A percentile compares a stretch with the other conserved stretches of the same genome.
These are phyloP conservation scores for Chinchilla lanigera DNA, from an alignment of 2,113 vertebrate genomes.

Conservation along the genomic window DNA sequence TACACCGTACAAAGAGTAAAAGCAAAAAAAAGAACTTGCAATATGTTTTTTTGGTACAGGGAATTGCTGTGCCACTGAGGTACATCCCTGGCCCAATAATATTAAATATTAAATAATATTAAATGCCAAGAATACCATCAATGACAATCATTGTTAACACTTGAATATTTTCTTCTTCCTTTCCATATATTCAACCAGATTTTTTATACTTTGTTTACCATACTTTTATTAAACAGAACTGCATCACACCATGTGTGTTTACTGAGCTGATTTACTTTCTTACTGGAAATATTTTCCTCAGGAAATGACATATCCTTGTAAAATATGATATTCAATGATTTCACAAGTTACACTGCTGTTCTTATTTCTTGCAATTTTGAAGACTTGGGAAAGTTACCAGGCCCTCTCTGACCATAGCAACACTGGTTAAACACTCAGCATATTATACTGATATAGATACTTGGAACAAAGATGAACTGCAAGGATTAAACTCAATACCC, in stretches of 20 bases:
- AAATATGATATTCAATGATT: not conserved
- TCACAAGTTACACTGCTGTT: not conserved
- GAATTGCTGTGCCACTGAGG: too few relatives aligned
- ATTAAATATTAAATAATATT: not conserved
- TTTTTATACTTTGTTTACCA: not conserved
- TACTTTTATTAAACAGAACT: constrained; percentile 26
- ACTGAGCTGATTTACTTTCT: not conserved
- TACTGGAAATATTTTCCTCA: not conserved
- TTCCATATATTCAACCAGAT: not conserved
- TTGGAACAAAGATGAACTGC: not conserved
- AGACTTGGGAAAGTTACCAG: not conserved
- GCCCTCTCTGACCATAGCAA: not conserved
- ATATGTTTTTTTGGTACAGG: too few relatives aligned
- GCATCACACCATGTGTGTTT: not conserved
- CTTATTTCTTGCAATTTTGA: not conserved
- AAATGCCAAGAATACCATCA: not conserved
- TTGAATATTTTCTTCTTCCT: not conserved
- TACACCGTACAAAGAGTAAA: not conserved
- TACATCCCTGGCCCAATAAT: not conserved
- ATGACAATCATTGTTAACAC: not conserved
- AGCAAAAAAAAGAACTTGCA: not conserved
- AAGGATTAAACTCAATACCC: not conserved
- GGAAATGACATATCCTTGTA: not conserved
- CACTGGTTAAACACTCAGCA: not conserved
- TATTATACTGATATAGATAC: not conserved